Evolutionary conservation across 2,113 vertebrate genomes (phyloP).

Genomic region (Cygnus atratus): DNA sequence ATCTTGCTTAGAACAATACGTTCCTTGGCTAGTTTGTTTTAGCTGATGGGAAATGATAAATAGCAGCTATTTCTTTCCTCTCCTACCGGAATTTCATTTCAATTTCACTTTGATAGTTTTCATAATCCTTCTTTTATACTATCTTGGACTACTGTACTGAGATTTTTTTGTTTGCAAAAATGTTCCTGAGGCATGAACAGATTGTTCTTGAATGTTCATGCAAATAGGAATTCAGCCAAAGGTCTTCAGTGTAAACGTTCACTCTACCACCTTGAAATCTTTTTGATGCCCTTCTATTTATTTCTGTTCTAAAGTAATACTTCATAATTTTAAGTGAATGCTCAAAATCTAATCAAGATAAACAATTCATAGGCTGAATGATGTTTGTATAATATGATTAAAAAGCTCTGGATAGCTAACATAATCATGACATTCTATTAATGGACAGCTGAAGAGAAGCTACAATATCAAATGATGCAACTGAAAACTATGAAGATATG

Average conservation of each 20-base stretch:
- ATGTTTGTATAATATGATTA: slow-evolving; percentile 42
- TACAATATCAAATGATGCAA: background rate
- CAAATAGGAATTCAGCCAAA: background rate
- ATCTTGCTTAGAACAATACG: slow-evolving; percentile 26
- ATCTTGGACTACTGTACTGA: background rate
- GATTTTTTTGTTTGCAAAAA: background rate
- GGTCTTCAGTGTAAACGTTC: background rate
- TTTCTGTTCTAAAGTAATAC: slow-evolving; percentile 11
- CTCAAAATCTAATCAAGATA: slow-evolving; percentile 38
- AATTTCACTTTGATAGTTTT: slow-evolving; percentile 8
- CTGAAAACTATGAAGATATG: background rate
- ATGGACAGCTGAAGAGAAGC: background rate
- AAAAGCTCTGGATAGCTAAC: slow-evolving; percentile 25
- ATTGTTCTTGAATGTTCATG: slow-evolving; percentile 3
- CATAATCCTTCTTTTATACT: background rate
- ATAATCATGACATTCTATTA: slow-evolving; percentile 14
- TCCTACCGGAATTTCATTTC: background rate
- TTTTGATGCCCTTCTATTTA: background rate
- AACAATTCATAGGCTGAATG: slow-evolving; percentile 7
- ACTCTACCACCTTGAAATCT: background rate
- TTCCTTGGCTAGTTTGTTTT: slow-evolving; percentile 23
- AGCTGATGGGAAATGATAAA: slow-evolving; percentile 4
- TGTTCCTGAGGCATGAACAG: background rate
- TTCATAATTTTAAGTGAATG: background rate
- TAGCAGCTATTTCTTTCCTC: background rate